phyloP scores from a whole-genome alignment of 2,797 vertebrate species.

The Squalus acanthias region DNA sequence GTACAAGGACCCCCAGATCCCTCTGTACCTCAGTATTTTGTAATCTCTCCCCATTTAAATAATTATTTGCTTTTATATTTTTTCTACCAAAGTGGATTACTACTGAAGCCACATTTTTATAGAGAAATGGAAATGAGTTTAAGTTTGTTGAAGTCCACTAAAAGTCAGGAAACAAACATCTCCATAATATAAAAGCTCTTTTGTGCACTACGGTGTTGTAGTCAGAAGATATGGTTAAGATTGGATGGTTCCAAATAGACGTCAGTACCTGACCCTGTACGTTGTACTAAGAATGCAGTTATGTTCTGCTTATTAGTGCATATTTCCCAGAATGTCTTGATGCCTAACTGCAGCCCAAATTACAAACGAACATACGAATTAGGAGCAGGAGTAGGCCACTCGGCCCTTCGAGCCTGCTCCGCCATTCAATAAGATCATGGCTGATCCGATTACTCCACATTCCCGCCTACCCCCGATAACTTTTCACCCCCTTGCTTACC shows the following conservation, averaged over 20 bases:
- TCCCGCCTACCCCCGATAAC: too few species aligned
- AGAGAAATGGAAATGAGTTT: not conserved
- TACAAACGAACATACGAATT: not conserved
- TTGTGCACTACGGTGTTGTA: not conserved
- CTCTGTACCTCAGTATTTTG: too few species aligned
- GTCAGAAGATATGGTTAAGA: not conserved
- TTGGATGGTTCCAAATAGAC: not conserved
- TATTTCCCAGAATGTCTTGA: not conserved
- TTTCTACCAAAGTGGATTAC: too few species aligned
- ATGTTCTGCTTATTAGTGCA: not conserved
- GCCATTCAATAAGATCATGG: too few species aligned
- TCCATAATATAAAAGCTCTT: not conserved
- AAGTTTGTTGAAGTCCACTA: not conserved
- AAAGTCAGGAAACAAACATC: not conserved
- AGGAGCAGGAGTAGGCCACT: too few species aligned
- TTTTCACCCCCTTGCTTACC: too few species aligned
- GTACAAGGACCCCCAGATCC: too few species aligned
- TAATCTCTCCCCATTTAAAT: too few species aligned
- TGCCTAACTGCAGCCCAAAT: not conserved
- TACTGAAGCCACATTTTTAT: not conserved
- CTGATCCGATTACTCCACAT: too few species aligned
- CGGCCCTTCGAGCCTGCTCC: too few species aligned
- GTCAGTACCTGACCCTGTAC: conserved; percentile 47
- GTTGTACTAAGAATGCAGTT: not conserved
- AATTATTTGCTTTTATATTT: too few species aligned